These are phyloP conservation scores for Eumerus sabulonum DNA, from an alignment of 2,888 invertebrate genomes.

Conservation along the genomic window DNA sequence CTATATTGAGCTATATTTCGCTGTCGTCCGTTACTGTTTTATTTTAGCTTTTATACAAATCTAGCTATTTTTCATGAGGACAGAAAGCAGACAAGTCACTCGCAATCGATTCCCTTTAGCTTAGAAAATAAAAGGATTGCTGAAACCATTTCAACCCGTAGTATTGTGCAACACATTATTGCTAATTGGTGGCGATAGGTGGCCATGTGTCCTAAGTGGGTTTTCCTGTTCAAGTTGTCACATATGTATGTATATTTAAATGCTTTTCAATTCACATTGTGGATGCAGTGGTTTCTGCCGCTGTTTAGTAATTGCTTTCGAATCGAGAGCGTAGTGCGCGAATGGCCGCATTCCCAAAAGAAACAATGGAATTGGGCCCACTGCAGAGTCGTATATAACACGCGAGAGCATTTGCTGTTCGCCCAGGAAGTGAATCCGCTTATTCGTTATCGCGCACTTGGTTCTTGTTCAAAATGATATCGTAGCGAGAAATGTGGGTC, in stretches of 20 bases:
- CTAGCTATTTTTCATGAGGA: too few relatives aligned
- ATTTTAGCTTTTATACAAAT: too few relatives aligned
- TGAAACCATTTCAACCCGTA: constrained; percentile 31
- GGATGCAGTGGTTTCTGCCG: constrained; percentile 2
- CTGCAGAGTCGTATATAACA: constrained; percentile 43
- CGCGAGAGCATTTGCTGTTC: constrained; percentile 11
- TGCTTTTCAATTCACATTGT: constrained; percentile 34
- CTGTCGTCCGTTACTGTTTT: too few relatives aligned
- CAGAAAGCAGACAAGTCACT: too few relatives aligned
- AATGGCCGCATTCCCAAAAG: constrained; percentile 45
- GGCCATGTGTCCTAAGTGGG: constrained; percentile 8
- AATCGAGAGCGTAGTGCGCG: constrained; percentile 52
- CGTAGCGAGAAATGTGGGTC: constrained; percentile 48
- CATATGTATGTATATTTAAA: background rate
- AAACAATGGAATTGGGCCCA: constrained; percentile 60
- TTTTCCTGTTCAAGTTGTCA: constrained; percentile 13
- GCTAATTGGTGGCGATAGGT: constrained; percentile 52
- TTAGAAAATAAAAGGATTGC: too few relatives aligned
- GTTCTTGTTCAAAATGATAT: constrained; percentile 46
- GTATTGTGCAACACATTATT: constrained; percentile 30
- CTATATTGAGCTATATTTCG: too few relatives aligned
- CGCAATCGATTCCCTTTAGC: too few relatives aligned
- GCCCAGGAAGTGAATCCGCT: constrained; percentile 65
- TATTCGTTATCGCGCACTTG: constrained; percentile 59
- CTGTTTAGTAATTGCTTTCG: constrained; percentile 36